Base-by-base conservation (phyloP, 2,888 invertebrate genomes). In the Bembecia ichneumoniformis region DNA sequence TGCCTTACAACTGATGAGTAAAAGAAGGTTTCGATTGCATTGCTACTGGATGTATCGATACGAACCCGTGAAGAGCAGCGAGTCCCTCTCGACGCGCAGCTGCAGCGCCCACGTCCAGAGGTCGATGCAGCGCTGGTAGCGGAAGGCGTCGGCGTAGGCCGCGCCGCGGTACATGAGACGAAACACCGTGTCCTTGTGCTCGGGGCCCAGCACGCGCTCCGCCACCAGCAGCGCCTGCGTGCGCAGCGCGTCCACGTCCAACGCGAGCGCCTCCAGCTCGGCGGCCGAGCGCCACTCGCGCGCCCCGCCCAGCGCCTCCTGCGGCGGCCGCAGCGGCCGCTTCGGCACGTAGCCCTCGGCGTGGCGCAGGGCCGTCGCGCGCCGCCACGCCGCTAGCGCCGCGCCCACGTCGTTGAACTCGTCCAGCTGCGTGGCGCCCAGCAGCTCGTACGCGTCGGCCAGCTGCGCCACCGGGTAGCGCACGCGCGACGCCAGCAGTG, bases 131-230 rank as follows among this genome's bases (percentile, higher is more conserved):
- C 93, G 89, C 76, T 95, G 94, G 77, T 94, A 93, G 50, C 92
- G 89, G 68, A 91, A 78, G 20, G 91, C 89, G 70, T 93, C 93
- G 3, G 92, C 93, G 75, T 92, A 93, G 0, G 92, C 89, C 1
- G 93, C 93, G 49, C 93, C 94, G 55, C 93, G 83, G 74, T 90
- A 92, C 89, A 92, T 92, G 54, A 93, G 81, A 46, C 93, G 88
- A 78, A 93, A 96, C 52, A 96, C 90, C 51, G 95, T 94, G 77
- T 97, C 97, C 75, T 95, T 94, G 82, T 98, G 97, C 59, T 90
- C 84, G 0, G 92, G 89, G 0, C 97, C 97, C 17, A 98, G 89
- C 64, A 97, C 93, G 64, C 97, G 89, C 81, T 95, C 95, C 57
- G 94, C 93, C 59, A 97, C 95, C 35, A 98, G 84, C 60, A 98